Evolutionary conservation across 92 coral and sea anemone species (phyloP), one percentile per base, ranked within the genome.

Genomic region (Bergia sp.): DNA sequence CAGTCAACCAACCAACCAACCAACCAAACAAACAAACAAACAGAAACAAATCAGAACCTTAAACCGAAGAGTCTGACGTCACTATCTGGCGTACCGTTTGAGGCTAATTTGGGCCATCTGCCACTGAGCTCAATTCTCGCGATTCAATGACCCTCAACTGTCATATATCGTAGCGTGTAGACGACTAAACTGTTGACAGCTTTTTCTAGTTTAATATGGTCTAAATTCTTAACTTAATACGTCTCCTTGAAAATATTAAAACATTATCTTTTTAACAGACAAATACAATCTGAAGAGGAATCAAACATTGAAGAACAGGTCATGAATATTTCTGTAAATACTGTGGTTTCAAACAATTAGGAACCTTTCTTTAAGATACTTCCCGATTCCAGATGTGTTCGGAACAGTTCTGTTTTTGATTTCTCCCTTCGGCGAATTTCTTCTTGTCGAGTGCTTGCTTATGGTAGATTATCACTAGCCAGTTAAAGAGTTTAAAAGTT

Each of bases 341-440:
- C 29, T 29, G 29, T 29, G 29, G 23, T 67, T 82, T 7, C 38
- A 40, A 16, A 65, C 53, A 64, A 6, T 40, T 5, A 20, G 44
- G 29, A 16, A 21, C 16, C 45, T 65, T 57, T 64, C 40, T 21
- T 44, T 11, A 82, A 82, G 44, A 43, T 42, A 39, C 53, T 40
- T 65, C 45, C 37, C 37, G 7, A 8, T 82, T 42, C 76, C 76
- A 65, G 77, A 82, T 79, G 67, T 47, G 66, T 20, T 29, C 9
- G 3, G 49, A 20, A 18, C 78, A 37, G 37, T 29, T 79, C 53
- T 18, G 37, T 16, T 42, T 74, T 47, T 41, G 37, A 53, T 10
- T 10, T 53, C 37, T 82, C 86, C 86, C 86, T 66, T 82, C 76
- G 86, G 86, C 86, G 37, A 41, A 65, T 40, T 65, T 81, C 73